A percentile compares a stretch with the other conserved stretches of the same genome.
phyloP scores from a whole-genome alignment of 2,888 invertebrate genomes.

The Rosalia funebris region DNA sequence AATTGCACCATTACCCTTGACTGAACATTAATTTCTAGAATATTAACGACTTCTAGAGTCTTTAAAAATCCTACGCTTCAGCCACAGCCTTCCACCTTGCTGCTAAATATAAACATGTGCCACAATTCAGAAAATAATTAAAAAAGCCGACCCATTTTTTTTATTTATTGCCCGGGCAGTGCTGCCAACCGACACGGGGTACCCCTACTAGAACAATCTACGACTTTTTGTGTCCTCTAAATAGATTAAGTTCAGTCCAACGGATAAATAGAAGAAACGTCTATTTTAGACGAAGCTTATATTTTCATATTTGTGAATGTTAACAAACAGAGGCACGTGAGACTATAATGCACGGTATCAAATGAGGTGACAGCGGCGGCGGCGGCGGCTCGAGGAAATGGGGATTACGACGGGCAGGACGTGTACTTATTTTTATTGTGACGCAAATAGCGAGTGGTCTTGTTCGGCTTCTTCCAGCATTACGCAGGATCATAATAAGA shows the following conservation, averaged over 20 bases:
- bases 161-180: not conserved
- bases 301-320: slow-evolving; percentile 17
- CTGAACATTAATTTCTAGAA: too few relatives aligned
- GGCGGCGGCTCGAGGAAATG: not conserved
- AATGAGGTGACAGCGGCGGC: not conserved
- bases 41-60: too few relatives aligned
- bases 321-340: slow-evolving; percentile 21
- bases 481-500: too few relatives aligned
- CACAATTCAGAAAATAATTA: not conserved
- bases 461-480: too few relatives aligned
- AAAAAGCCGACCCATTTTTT: not conserved
- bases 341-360: slow-evolving; percentile 1
- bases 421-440: too few relatives aligned
- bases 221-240: slow-evolving; percentile 6
- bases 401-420: too few relatives aligned
- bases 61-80: not conserved
- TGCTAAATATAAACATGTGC: not conserved
- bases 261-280: slow-evolving; percentile 16
- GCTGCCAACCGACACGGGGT: not conserved
- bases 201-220: too few relatives aligned
- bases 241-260: not conserved
- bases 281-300: slow-evolving; percentile 14
- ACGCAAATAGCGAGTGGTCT: too few relatives aligned
- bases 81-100: not conserved
- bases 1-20: too few relatives aligned